Evolutionary conservation across 2,888 invertebrate genomes (phyloP).

Genomic region (Argyresthia albistria): DNA sequence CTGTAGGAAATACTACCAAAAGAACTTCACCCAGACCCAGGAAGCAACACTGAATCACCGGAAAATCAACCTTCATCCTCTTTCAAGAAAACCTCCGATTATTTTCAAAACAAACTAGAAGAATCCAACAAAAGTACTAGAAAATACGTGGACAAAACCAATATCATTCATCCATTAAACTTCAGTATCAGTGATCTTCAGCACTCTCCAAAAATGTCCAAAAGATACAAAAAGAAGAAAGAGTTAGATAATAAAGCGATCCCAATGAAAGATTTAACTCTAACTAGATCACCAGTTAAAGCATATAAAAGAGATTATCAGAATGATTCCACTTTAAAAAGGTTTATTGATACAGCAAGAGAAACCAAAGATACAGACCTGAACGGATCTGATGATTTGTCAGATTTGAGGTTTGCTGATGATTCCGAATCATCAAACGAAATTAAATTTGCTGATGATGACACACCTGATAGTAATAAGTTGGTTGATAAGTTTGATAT

Average conservation of each 20-base stretch:
- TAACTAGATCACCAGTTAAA: constrained; percentile 47
- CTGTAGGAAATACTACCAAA: constrained; percentile 64
- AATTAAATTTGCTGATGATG: constrained; percentile 53
- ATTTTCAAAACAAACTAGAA: constrained; percentile 38
- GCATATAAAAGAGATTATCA: constrained; percentile 40
- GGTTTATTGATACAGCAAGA: constrained; percentile 76
- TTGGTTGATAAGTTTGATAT: constrained; percentile 51
- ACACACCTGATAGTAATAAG: constrained; percentile 61
- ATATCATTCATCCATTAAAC: constrained; percentile 62
- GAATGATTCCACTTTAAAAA: constrained; percentile 62
- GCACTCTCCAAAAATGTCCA: constrained; percentile 45
- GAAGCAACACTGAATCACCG: constrained; percentile 78
- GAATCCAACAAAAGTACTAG: constrained; percentile 48
- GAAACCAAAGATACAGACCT: constrained; percentile 74
- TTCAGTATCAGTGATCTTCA: constrained; percentile 63
- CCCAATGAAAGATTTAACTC: constrained; percentile 53
- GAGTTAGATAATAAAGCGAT: constrained; percentile 38
- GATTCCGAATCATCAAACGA: constrained; percentile 74
- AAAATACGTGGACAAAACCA: constrained; percentile 46
- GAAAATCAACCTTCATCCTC: constrained; percentile 67
- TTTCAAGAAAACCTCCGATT: constrained; percentile 37
- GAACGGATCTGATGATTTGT: constrained; percentile 70
- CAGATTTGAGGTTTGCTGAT: constrained; percentile 81
- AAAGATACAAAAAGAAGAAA: constrained; percentile 44
- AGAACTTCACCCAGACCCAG: constrained; percentile 66